Conservation (phyloP, 1,140 invertebrate species). For the Thaumetopoea pityocampa region DNA sequence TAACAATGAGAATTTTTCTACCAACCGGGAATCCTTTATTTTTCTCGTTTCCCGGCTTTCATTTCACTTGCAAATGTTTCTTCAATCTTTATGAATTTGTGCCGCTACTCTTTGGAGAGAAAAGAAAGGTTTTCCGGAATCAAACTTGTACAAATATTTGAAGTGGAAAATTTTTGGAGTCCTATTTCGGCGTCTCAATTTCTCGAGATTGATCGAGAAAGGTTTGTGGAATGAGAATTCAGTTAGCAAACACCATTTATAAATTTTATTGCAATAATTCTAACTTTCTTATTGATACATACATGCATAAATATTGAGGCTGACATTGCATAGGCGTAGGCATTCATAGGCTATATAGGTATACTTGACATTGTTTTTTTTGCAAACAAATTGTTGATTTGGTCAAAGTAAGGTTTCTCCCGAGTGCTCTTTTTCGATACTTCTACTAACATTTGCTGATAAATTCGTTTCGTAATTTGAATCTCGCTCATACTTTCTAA, state of each 20-base stretch:
- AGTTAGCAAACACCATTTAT: background rate
- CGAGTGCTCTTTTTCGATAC: too few species aligned
- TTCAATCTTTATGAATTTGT: conserved; percentile 54
- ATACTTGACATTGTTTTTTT: too few species aligned
- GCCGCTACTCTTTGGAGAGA: conserved; percentile 27
- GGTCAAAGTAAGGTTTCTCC: too few species aligned
- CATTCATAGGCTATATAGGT: too few species aligned
- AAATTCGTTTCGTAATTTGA: too few species aligned
- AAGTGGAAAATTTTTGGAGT: conserved; percentile 25
- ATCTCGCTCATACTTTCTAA: too few species aligned
- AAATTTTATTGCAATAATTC: background rate
- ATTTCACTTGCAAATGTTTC: conserved; percentile 63
- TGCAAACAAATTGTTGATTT: too few species aligned
- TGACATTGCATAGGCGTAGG: too few species aligned
- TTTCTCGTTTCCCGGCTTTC: conserved; percentile 36
- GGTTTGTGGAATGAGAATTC: conserved; percentile 4
- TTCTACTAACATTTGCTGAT: too few species aligned
- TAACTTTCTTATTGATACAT: conserved; percentile 9
- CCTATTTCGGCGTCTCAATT: conserved; percentile 17
- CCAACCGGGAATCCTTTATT: conserved; percentile 39
- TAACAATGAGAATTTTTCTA: conserved; percentile 46
- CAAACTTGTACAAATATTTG: conserved; percentile 55
- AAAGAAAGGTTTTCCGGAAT: conserved; percentile 39
- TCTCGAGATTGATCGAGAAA: conserved; percentile 4
- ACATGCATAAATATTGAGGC: too few species aligned